phyloP scores from a whole-genome alignment of 2,888 invertebrate species.

The Isotomurus palustris region DNA sequence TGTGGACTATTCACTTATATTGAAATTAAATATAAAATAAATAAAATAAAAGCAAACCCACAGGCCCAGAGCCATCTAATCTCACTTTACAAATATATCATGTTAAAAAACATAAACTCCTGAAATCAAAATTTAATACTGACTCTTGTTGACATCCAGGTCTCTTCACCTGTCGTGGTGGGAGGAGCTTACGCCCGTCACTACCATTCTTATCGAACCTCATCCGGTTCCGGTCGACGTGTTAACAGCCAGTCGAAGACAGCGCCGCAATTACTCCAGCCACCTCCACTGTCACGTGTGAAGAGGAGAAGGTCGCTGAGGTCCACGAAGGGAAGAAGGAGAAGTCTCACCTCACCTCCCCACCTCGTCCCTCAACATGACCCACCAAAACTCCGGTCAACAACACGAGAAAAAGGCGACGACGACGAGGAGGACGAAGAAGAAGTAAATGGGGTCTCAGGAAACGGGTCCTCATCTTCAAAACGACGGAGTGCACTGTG shows the following conservation, averaged over 20 bases:
- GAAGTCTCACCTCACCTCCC: constrained; percentile 1
- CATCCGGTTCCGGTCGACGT: background rate
- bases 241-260: background rate
- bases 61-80: no score
- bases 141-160: no score
- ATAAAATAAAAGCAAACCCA: no score
- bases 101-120: no score
- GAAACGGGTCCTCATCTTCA: constrained; percentile 39
- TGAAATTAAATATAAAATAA: no score
- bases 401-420: constrained; percentile 2
- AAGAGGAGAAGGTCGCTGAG: background rate
- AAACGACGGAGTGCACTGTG: constrained; percentile 57
- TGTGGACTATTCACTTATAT: no score
- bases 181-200: constrained; percentile 26
- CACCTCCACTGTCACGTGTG: constrained; percentile 1
- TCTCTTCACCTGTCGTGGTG: no score
- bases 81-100: no score
- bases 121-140: no score
- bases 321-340: background rate
- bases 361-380: background rate
- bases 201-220: constrained; percentile 28
- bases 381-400: no score
- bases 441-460: no score
- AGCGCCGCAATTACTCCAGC: no score
- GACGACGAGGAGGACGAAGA: constrained; percentile 11